Conservation (phyloP, 2,113 vertebrate genomes). For the Chionis minor region DNA sequence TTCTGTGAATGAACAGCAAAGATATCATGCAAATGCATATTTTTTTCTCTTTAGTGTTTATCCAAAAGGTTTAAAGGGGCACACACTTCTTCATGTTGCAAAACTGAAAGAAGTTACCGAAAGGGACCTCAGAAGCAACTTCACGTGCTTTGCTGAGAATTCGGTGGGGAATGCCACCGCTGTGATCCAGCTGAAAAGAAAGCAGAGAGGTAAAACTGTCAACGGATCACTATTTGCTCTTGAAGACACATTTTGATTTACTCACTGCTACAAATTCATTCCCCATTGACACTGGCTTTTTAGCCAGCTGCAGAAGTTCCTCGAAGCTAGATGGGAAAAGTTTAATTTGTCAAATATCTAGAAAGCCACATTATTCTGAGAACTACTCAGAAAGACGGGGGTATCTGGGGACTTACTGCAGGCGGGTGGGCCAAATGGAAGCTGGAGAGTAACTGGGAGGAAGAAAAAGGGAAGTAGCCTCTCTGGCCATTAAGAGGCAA, state of each 20-base stretch:
- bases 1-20: neutral
- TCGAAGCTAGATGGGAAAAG: neutral
- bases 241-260: neutral
- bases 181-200: conserved; percentile 74
- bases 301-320: neutral
- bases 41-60: neutral
- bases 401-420: neutral
- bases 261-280: neutral
- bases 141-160: conserved; percentile 82
- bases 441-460: neutral
- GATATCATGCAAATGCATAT: neutral
- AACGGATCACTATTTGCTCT: neutral
- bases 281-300: neutral
- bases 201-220: conserved; percentile 65
- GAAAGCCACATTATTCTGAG: neutral
- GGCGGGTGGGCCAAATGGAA: neutral
- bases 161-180: conserved; percentile 69
- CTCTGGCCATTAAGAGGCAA: neutral
- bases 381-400: neutral
- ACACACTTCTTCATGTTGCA: neutral
- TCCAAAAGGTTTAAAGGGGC: neutral
- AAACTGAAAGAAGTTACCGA: conserved; percentile 74
- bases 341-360: neutral
- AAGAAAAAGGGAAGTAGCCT: neutral
- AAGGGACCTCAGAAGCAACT: conserved; percentile 73